Evolutionary conservation across 2,888 invertebrate species (phyloP).

Genomic region (Eudemis profundana): DNA sequence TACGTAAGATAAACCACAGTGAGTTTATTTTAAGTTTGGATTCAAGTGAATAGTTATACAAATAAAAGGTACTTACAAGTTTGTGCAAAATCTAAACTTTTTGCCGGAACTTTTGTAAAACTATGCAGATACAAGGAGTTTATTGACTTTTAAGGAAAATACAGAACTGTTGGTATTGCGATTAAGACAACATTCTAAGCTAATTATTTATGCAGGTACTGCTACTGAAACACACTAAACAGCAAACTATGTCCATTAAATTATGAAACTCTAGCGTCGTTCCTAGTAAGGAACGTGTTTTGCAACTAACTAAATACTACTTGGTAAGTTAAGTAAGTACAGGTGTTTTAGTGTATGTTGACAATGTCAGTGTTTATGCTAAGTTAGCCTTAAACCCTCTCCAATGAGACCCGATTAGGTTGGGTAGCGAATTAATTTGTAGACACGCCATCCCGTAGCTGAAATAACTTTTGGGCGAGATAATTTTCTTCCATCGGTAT

Average conservation of each 20-base stretch:
- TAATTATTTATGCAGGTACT: background rate
- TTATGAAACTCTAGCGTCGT: background rate
- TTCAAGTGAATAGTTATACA: too few relatives aligned
- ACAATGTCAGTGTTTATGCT: background rate
- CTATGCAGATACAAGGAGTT: too few relatives aligned
- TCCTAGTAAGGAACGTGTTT: background rate
- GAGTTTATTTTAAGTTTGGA: too few relatives aligned
- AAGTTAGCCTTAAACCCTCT: background rate
- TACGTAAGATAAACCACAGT: too few relatives aligned
- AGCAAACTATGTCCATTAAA: background rate
- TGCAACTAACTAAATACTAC: background rate
- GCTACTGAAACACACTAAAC: background rate
- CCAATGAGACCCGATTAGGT: background rate
- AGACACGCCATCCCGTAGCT: background rate
- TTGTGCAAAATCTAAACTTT: too few relatives aligned
- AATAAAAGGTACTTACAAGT: too few relatives aligned
- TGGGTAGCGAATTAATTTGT: background rate
- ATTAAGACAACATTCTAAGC: background rate
- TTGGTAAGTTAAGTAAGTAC: conserved; percentile 1
- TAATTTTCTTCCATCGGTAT: background rate
- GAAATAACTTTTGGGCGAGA: background rate
- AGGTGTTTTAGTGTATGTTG: background rate
- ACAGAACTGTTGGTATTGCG: background rate
- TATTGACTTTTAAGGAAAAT: too few relatives aligned
- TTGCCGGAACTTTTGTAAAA: too few relatives aligned